Base-by-base conservation (phyloP, 2,113 vertebrate genomes). In the Dermatemys mawii region DNA sequence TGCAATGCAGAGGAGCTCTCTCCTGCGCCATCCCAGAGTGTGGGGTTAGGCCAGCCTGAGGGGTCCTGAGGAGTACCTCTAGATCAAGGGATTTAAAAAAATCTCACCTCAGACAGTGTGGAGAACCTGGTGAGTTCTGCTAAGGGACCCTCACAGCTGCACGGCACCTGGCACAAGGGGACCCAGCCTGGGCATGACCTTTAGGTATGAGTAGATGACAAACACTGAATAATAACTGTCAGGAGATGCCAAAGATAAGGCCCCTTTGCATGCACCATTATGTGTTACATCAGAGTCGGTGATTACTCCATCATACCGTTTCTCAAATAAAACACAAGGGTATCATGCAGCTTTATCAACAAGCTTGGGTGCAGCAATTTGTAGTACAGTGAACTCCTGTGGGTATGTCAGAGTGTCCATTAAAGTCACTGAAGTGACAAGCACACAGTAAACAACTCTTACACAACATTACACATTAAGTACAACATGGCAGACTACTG, bases 381-480 rank as follows among this genome's bases (percentile, higher is more conserved):
- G 0, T 0, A 3, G 84, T 50, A 82, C 85, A 2, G 19, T 2
- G 3, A 57, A 76, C 41, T 35, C 1, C 54, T 51, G 27, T 0
- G 1, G 48, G 67, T 32, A 81, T 67, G 57, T 27, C 2, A 82
- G 48, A 1, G 1, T 76, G 73, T 32, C 54, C 51, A 38, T 2
- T 2, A 75, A 73, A 84, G 78, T 26, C 54, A 48, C 35, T 2
- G 1, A 80, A 78, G 84, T 0, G 11, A 13, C 0, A 12, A 0
- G 9, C 1, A 0, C 0, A 0, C 0, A 2, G 46, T 3, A 50
- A 91, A 41, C 21, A 14, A 24, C 60, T 13, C 88, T 46, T 7
- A 41, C 70, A 8, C 41, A 5, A 63, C 12, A 3, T 19, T 0
- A 0, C 4, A 2, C 35, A 53, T 35, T 73, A 80, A 1, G 19